These are phyloP conservation scores for Phenganax marumi DNA, from an alignment of 92 coral and sea anemone genomes.

Conservation along the genomic window DNA sequence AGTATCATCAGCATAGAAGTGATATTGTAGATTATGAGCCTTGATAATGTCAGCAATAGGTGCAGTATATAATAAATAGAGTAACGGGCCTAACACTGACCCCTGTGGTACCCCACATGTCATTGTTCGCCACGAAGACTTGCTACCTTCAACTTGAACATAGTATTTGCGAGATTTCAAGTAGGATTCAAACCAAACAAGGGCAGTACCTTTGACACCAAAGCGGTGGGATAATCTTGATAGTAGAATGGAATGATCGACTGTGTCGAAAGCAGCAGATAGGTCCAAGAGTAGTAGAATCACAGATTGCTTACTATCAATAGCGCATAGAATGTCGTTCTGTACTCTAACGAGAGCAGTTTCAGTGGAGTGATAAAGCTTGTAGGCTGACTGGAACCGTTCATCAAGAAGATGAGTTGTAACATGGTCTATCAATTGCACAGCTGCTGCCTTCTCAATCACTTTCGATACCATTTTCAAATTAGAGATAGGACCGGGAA, in stretches of 20 bases:
- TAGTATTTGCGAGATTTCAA: constrained; percentile 40
- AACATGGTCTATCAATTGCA: constrained; percentile 40
- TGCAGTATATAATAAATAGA: constrained; percentile 10
- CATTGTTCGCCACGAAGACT: constrained; percentile 40
- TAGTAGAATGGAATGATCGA: constrained; percentile 34
- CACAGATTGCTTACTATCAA: constrained; percentile 28
- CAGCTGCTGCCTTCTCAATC: constrained; percentile 26
- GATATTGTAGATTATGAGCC: background rate
- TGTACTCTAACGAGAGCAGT: constrained; percentile 36
- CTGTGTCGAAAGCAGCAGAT: constrained; percentile 18
- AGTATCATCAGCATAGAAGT: constrained; percentile 15
- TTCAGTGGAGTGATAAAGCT: constrained; percentile 18
- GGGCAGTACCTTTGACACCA: constrained; percentile 47
- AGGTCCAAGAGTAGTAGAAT: background rate
- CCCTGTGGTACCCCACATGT: constrained; percentile 27
- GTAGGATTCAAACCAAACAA: constrained; percentile 45
- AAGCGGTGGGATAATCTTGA: constrained; percentile 47
- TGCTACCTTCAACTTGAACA: constrained; percentile 34
- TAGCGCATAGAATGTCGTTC: constrained; percentile 36
- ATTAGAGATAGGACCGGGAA: constrained; percentile 52
- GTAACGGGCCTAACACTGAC: background rate
- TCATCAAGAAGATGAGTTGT: constrained; percentile 2
- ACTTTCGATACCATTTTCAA: constrained; percentile 47
- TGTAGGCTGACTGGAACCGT: constrained; percentile 28
- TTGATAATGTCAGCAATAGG: constrained; percentile 2